A percentile compares a stretch with the other conserved stretches of the same genome.
phyloP scores from a whole-genome alignment of 1,140 invertebrate species.

The Brevipalpus yothersi region DNA sequence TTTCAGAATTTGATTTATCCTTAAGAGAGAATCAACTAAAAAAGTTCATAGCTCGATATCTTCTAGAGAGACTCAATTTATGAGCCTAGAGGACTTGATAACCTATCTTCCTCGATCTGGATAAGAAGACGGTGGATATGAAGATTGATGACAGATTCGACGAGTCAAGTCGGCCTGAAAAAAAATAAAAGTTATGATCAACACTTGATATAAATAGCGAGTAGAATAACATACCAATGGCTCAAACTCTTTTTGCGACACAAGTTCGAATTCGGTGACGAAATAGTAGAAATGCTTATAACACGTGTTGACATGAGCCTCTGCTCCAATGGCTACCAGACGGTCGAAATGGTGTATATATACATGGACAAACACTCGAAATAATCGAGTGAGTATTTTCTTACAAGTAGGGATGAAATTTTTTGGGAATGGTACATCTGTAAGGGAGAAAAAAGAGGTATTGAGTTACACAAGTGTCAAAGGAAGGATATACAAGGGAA shows the following conservation, averaged over 20 bases:
- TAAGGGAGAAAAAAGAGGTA: constrained; percentile 20
- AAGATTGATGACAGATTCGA: constrained; percentile 5
- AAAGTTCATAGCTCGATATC: no score
- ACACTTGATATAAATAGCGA: neutral
- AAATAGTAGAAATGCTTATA: constrained; percentile 95
- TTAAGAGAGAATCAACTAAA: no score
- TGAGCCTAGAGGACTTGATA: no score
- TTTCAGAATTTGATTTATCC: no score
- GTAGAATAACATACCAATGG: constrained; percentile 30
- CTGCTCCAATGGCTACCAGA: constrained; percentile 60
- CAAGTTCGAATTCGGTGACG: constrained; percentile 61
- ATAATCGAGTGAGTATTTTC: constrained; percentile 72
- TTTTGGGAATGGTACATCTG: constrained; percentile 63
- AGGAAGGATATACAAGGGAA: no score
- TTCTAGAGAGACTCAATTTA: no score
- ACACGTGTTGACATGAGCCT: constrained; percentile 84
- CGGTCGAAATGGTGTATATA: constrained; percentile 90
- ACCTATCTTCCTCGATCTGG: no score
- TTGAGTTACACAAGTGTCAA: no score
- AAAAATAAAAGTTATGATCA: neutral
- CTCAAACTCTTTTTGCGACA: constrained; percentile 62
- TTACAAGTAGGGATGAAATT: constrained; percentile 51
- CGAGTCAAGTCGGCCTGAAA: constrained; percentile 9
- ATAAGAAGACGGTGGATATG: neutral
- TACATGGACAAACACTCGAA: constrained; percentile 84